Conservation (phyloP, 2,888 invertebrate species). For the Eilema griseolum region DNA sequence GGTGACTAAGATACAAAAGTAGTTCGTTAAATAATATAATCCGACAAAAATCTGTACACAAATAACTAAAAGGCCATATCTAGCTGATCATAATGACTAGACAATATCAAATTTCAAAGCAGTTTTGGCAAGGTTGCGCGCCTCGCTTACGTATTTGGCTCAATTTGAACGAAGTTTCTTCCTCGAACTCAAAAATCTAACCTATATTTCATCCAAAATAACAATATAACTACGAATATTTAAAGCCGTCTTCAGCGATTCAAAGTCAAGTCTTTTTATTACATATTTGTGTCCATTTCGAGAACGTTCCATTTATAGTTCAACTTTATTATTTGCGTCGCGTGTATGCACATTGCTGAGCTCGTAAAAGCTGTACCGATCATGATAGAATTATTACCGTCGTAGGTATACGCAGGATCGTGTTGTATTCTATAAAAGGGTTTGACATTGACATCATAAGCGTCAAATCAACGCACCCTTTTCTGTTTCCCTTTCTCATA, state of each 20-base stretch:
- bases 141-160: neutral
- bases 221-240: constrained; percentile 26
- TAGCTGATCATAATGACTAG: neutral
- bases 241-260: constrained; percentile 11
- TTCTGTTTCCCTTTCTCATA: constrained; percentile 9
- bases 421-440: constrained; percentile 28
- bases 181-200: neutral
- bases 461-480: constrained; percentile 16
- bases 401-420: constrained; percentile 24
- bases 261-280: constrained; percentile 17
- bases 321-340: constrained; percentile 50
- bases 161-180: constrained; percentile 4
- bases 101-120: neutral
- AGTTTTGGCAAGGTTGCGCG: neutral
- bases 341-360: constrained; percentile 27
- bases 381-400: constrained; percentile 32
- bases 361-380: constrained; percentile 37
- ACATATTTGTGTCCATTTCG: constrained; percentile 24
- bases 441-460: constrained; percentile 44
- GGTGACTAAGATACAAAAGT: too few relatives aligned
- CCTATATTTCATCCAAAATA: constrained; percentile 26
- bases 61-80: neutral
- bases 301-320: constrained; percentile 44
- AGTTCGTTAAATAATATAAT: neutral
- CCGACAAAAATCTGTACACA: neutral